A percentile compares a stretch with the other conserved stretches of the same genome.
Conservation (phyloP, 2,113 vertebrate genomes). For the Oreamnos americanus region DNA sequence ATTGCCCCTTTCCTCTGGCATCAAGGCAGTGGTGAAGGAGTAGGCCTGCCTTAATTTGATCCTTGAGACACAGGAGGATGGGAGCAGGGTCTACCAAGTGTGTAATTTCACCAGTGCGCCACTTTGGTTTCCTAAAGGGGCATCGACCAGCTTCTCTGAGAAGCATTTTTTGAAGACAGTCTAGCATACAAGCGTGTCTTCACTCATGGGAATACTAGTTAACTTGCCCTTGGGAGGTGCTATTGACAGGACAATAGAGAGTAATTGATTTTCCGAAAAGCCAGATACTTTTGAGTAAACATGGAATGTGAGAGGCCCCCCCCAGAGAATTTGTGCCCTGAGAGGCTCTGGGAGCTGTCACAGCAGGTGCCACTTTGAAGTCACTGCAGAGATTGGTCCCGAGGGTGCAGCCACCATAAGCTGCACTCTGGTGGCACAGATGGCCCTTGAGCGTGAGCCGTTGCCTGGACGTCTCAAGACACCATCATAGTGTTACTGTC, state of each 20-base stretch:
- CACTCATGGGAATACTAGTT: not conserved
- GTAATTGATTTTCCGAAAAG: not conserved
- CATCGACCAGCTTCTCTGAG: not conserved
- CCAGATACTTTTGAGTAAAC: not conserved
- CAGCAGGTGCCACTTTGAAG: not conserved
- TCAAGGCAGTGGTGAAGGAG: fast-evolving
- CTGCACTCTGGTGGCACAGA: not conserved
- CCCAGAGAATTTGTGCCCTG: not conserved
- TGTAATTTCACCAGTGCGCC: fast-evolving
- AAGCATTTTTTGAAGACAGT: not conserved
- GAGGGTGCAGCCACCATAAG: fast-evolving
- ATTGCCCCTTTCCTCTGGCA: not conserved
- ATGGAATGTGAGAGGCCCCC: fast-evolving
- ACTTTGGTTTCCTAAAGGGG: too few species aligned
- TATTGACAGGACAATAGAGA: not conserved
- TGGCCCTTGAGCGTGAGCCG: fast-evolving
- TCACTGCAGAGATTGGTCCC: not conserved
- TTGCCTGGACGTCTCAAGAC: not conserved
- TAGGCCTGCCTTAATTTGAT: too few species aligned
- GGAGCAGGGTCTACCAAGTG: fast-evolving
- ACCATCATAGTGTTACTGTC: fast-evolving
- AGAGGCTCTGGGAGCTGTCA: not conserved
- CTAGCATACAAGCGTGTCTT: too few species aligned
- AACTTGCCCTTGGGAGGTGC: not conserved
- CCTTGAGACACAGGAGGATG: not conserved